These are phyloP conservation scores for Dryobates pubescens DNA, from an alignment of 2,797 vertebrate species.

Conservation along the genomic window DNA sequence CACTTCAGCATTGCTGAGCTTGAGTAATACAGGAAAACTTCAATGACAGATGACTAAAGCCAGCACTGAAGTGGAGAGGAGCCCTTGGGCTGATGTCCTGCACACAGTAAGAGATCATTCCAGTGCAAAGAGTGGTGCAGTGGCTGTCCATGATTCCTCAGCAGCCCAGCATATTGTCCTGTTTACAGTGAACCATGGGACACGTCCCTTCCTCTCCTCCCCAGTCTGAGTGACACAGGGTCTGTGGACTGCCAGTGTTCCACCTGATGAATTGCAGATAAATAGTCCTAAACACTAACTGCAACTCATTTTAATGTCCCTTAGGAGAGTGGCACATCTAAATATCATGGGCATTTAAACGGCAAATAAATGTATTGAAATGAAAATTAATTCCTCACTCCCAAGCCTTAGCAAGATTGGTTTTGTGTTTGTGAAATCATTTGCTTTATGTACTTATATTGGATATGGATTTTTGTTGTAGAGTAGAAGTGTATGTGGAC, in stretches of 20 bases:
- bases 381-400: background rate
- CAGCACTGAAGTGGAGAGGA: background rate
- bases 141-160: background rate
- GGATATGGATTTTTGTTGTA: background rate
- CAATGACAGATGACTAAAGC: background rate
- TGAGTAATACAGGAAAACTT: background rate
- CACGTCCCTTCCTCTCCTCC: background rate
- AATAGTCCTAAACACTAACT: background rate
- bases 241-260: background rate
- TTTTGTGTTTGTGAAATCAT: background rate
- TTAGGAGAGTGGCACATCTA: background rate
- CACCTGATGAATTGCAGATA: background rate
- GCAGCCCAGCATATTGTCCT: background rate
- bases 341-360: background rate
- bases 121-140: fast-evolving
- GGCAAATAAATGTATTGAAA: constrained; percentile 18
- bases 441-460: background rate
- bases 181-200: background rate
- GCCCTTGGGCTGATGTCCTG: background rate
- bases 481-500: background rate
- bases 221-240: fast-evolving
- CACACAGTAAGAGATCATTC: fast-evolving
- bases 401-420: background rate
- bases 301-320: background rate
- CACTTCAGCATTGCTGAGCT: background rate